These are phyloP conservation scores for Lophius piscatorius DNA, from an alignment of 2,113 vertebrate species.

Conservation along the genomic window DNA sequence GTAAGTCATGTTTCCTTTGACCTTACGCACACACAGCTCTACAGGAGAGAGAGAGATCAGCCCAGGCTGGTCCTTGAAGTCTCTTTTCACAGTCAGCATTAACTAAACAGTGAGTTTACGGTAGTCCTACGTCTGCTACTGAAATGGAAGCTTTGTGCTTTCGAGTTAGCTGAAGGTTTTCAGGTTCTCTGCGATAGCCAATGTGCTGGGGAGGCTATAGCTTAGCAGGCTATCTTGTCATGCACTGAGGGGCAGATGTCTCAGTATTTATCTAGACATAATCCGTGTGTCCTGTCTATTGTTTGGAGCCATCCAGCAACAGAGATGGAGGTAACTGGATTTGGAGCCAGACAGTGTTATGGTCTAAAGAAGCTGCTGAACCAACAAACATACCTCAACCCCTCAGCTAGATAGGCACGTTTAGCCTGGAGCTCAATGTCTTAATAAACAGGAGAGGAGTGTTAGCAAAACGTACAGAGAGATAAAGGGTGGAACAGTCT, in stretches of 20 bases:
- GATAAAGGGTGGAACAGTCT: too few species aligned
- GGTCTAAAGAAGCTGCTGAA: too few species aligned
- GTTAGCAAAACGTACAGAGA: too few species aligned
- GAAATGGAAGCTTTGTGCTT: not conserved
- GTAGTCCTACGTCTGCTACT: constrained; percentile 3
- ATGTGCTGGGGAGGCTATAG: constrained; percentile 25
- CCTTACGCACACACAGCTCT: not conserved
- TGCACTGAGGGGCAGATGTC: constrained; percentile 46
- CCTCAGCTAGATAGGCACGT: too few species aligned
- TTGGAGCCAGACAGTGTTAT: not conserved
- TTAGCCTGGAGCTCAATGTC: too few species aligned
- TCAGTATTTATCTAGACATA: constrained; percentile 44
- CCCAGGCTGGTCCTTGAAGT: too few species aligned
- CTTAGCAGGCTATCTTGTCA: constrained; percentile 15
- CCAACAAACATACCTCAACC: too few species aligned
- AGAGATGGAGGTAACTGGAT: constrained; percentile 26
- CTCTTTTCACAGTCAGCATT: too few species aligned
- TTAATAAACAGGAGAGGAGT: too few species aligned
- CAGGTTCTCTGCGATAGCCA: too few species aligned
- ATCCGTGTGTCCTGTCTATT: constrained; percentile 38
- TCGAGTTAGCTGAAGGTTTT: not conserved
- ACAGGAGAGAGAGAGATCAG: too few species aligned
- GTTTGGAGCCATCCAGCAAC: constrained; percentile 31
- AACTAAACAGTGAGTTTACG: constrained; percentile 21
- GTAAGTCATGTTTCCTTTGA: not conserved